Conservation (phyloP, 2,888 invertebrate species). For the Seira sanloemensis region DNA sequence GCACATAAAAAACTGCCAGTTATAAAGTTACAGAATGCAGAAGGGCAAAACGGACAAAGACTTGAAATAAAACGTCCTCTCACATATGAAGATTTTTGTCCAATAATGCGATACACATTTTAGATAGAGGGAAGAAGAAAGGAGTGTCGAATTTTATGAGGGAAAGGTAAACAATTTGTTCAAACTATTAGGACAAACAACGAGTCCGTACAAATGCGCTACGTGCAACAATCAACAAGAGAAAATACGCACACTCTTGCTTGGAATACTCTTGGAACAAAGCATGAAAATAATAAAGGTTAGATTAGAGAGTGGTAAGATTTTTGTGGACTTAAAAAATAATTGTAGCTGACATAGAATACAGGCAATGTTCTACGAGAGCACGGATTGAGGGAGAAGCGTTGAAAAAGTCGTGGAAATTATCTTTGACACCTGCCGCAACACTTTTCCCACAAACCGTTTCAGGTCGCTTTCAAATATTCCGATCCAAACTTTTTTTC, state of each 20-base stretch:
- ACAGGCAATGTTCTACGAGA: too few relatives aligned
- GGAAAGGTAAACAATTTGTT: conserved; percentile 73
- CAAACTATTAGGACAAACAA: conserved; percentile 73
- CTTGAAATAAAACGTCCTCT: too few relatives aligned
- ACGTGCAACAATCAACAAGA: conserved; percentile 41
- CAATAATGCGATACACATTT: background rate
- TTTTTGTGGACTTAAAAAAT: background rate
- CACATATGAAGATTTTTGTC: too few relatives aligned
- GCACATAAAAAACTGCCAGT: conserved; percentile 52
- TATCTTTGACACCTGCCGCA: too few relatives aligned
- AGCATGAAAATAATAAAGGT: background rate
- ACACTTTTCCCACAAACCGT: too few relatives aligned
- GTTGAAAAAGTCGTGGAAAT: too few relatives aligned
- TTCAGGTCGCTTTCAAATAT: too few relatives aligned
- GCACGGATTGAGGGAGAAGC: too few relatives aligned
- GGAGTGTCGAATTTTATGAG: conserved; percentile 70
- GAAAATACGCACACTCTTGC: background rate
- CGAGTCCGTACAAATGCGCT: conserved; percentile 26
- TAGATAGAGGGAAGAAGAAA: background rate
- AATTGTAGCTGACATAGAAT: too few relatives aligned
- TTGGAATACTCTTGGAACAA: background rate
- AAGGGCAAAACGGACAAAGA: background rate
- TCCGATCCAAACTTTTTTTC: too few relatives aligned
- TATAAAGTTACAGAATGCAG: conserved; percentile 32
- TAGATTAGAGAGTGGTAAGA: too few relatives aligned